Base-by-base conservation (phyloP, 2,888 invertebrate species). In the Celastrina argiolus region DNA sequence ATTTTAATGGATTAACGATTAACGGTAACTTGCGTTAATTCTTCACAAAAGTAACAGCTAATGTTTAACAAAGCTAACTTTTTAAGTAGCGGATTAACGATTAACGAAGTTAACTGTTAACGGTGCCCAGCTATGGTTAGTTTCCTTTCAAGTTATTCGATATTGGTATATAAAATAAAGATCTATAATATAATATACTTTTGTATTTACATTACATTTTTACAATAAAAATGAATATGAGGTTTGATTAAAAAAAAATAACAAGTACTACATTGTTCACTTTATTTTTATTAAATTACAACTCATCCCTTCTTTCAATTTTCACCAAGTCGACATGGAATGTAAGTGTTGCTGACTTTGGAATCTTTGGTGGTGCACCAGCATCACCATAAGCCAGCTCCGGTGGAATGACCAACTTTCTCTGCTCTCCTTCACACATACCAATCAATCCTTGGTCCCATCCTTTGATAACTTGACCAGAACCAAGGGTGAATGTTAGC, bases 381-480 rank as follows among this genome's bases (percentile, higher is more conserved):
- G 92, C 89, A 67, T 93, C 93, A 56, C 97, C 97, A 81, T 98
- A 98, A 0, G 94, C 97, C 71, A 97, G 85, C 75, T 97, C 96
- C 10, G 97, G 93, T 14, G 97, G 97, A 75, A 97, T 96, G 3
- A 97, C 95, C 51, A 97, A 87, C 78, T 96, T 96, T 65, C 97
- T 92, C 79, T 96, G 95, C 82, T 97, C 97, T 56, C 96, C 96
- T 79, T 95, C 95, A 86, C 97, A 97, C 96, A 97, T 97, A 64
- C 95, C 96, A 69, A 97, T 88, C 1, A 97, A 90, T 0, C 97
- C 97, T 87, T 97, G 96, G 75, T 97, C 97, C 97, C 97, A 97
- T 51, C 97, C 97, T 83, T 96, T 96, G 73, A 97, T 97, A 2
- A 97, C 97, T 86, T 97, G 97, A 0, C 96, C 96, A 2, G 94